phyloP scores from a whole-genome alignment of 2,797 vertebrate genomes.

The Holocentrus rufus region DNA sequence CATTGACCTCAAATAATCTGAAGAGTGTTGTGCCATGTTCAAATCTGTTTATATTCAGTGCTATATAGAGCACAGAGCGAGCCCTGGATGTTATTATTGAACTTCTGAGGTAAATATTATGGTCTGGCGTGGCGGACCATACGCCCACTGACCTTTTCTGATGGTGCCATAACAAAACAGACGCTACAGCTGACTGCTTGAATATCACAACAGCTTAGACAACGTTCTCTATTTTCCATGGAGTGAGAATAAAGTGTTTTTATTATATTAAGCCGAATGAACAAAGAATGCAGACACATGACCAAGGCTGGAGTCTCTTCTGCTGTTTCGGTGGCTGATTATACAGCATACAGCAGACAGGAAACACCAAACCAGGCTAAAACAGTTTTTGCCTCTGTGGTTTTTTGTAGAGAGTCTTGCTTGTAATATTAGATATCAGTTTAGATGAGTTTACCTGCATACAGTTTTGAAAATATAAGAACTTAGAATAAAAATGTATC shows the following conservation, averaged over 20 bases:
- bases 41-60: conserved; percentile 11
- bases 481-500: neutral
- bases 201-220: conserved; percentile 24
- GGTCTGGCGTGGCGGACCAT: conserved; percentile 44
- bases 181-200: conserved; percentile 14
- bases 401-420: neutral
- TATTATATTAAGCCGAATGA: conserved; percentile 2
- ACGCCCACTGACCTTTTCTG: conserved; percentile 53
- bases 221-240: conserved; percentile 5
- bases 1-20: neutral
- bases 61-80: conserved; percentile 1
- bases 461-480: neutral
- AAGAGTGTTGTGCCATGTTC: conserved; percentile 4
- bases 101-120: conserved; percentile 70
- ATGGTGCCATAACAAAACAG: conserved; percentile 64
- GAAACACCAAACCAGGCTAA: neutral
- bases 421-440: no score
- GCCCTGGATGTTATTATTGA: conserved; percentile 42
- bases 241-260: conserved; percentile 17
- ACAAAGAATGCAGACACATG: neutral
- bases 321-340: conserved; percentile 12
- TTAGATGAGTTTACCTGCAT: neutral
- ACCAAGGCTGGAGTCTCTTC: neutral
- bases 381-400: neutral
- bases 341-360: no score